These are phyloP conservation scores for Sinosuthora webbiana DNA, from an alignment of 2,113 vertebrate species.

Conservation along the genomic window DNA sequence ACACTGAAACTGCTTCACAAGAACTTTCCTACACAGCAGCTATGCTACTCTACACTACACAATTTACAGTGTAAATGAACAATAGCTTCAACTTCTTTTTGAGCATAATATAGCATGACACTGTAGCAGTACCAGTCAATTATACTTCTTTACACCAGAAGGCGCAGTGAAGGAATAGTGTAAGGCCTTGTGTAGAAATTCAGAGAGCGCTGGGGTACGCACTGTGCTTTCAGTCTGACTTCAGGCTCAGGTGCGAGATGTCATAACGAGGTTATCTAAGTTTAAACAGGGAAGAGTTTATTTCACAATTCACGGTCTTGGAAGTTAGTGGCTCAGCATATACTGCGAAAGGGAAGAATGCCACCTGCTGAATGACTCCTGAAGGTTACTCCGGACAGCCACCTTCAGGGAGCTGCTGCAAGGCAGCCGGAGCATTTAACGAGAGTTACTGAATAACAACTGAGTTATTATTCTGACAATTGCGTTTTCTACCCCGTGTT, in stretches of 20 bases:
- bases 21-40: neutral
- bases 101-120: rapidly evolving
- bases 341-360: neutral
- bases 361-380: neutral
- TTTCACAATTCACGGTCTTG: neutral
- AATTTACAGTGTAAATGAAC: neutral
- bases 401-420: neutral
- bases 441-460: rapidly evolving
- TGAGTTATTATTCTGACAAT: rapidly evolving
- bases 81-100: neutral
- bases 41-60: rapidly evolving
- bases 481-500: neutral
- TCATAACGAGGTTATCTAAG: rapidly evolving
- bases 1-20: neutral
- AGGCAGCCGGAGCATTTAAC: neutral
- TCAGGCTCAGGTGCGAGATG: neutral
- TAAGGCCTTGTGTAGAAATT: neutral
- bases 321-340: neutral
- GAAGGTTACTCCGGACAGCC: neutral
- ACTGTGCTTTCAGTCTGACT: neutral
- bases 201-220: rapidly evolving
- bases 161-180: neutral
- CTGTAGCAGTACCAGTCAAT: neutral
- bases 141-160: neutral
- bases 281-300: neutral